Base-by-base conservation (phyloP, 1,140 invertebrate species). In the Lepidurus couesii region DNA sequence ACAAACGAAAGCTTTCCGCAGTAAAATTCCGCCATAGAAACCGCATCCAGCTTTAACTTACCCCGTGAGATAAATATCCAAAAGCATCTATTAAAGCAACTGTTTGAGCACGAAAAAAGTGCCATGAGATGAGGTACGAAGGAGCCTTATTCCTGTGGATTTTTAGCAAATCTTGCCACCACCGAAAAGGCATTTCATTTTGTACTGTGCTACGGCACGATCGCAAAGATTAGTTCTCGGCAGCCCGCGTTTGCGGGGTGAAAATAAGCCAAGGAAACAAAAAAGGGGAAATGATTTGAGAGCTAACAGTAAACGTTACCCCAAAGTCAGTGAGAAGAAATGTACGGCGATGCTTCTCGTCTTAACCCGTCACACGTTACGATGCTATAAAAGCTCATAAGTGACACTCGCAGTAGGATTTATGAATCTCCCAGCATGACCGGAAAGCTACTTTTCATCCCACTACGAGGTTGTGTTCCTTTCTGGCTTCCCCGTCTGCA, bases 341-440 rank as follows among this genome's bases (percentile, higher is more conserved):
- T 65, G 53, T 65, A 65, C 8, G 21, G 53, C 13, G 53, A 65
- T 65, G 53, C 21, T 65, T n/a, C 53, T 65, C 53, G 53, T 65
- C 53, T 65, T 65, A 65, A 21, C 53, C 53, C 53, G 53, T 65
- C 53, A 65, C 53, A 65, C 53, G 53, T 65, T 65, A 65, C 53
- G 53, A 65, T 65, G 16, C 53, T 65, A 65, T 65, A 65, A 65
- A 65, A 65, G 53, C 53, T 65, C 53, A 65, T 65, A 65, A 65
- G 53, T 65, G 53, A 65, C 53, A 65, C 53, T 65, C n/a, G 53
- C 53, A 65, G 53, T 65, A 65, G 53, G n/a, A 65, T 65, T 65
- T 65, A 65, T 65, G 53, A 21, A 7, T 13, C 21, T 65, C 53
- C 53, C 53, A 21, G 16, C 53, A 65, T 65, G 53, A 65, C 53